A percentile compares a stretch with the other conserved stretches of the same genome.
phyloP scores from a whole-genome alignment of 2,797 vertebrate species.

The Eleutherodactylus coqui region DNA sequence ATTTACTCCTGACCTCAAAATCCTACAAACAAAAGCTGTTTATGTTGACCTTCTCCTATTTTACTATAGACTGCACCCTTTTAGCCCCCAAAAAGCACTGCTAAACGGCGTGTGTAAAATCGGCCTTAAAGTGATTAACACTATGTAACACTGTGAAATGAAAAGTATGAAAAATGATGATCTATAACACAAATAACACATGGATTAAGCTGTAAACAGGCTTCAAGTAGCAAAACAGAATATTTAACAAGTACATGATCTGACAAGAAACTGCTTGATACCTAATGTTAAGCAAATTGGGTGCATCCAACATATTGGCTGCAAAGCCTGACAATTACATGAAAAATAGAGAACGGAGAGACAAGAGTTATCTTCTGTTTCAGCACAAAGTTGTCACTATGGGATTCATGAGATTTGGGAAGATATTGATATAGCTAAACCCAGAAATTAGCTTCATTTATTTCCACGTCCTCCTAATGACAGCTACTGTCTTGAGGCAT shows the following conservation, averaged over 20 bases:
- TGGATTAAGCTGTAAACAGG: slow-evolving; percentile 4
- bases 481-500: slow-evolving; percentile 78
- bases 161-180: neutral
- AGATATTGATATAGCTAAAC: slow-evolving; percentile 82
- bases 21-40: neutral
- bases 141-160: neutral
- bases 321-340: slow-evolving; percentile 48
- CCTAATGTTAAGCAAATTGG: slow-evolving; percentile 4
- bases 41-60: neutral
- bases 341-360: slow-evolving; percentile 54
- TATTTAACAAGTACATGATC: slow-evolving; percentile 20
- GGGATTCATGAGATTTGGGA: slow-evolving; percentile 72
- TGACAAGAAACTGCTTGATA: slow-evolving; percentile 21
- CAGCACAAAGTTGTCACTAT: slow-evolving; percentile 57
- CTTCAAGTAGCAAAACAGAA: slow-evolving; percentile 25
- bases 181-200: slow-evolving; percentile 4
- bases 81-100: neutral
- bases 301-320: slow-evolving; percentile 23
- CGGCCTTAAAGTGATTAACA: neutral
- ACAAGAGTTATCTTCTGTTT: slow-evolving; percentile 49
- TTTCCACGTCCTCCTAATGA: slow-evolving; percentile 83
- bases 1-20: neutral
- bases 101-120: neutral
- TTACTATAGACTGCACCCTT: neutral
- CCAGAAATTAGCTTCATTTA: slow-evolving; percentile 86